Evolutionary conservation across 2,888 invertebrate species (phyloP).

Genomic region (Petrolisthes cinctipes): DNA sequence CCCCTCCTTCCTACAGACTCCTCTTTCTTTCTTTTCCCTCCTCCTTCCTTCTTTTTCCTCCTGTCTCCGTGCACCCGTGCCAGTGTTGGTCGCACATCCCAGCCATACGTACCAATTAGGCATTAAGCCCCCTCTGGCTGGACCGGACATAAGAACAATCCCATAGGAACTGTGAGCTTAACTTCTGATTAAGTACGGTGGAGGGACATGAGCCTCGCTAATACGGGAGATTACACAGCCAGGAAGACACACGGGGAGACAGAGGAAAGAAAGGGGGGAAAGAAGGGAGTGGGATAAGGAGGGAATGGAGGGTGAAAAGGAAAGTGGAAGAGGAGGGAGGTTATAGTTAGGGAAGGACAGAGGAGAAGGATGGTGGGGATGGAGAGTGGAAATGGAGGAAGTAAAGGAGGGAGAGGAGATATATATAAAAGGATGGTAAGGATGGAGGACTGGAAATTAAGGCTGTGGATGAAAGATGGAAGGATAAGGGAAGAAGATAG

Average conservation of each 20-base stretch:
- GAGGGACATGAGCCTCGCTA: slow-evolving; percentile 60
- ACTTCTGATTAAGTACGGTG: slow-evolving; percentile 61
- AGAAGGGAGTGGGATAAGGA: background rate
- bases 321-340: background rate
- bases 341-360: background rate
- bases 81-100: slow-evolving; percentile 38
- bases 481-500: background rate
- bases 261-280: background rate
- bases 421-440: too few relatives aligned
- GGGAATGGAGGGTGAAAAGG: background rate
- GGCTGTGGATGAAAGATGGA: background rate
- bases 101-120: slow-evolving; percentile 62
- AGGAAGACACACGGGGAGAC: slow-evolving; percentile 24
- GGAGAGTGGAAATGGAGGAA: too few relatives aligned
- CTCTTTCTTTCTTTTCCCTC: background rate
- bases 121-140: slow-evolving; percentile 56
- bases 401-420: too few relatives aligned
- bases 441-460: background rate
- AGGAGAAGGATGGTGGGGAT: too few relatives aligned
- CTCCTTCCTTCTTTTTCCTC: background rate
- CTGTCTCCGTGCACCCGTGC: background rate
- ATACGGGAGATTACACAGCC: slow-evolving; percentile 52
- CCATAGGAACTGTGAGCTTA: slow-evolving; percentile 58
- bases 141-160: slow-evolving; percentile 60
- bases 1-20: background rate